Conservation (phyloP, 2,888 invertebrate genomes). For the Myathropa florea region DNA sequence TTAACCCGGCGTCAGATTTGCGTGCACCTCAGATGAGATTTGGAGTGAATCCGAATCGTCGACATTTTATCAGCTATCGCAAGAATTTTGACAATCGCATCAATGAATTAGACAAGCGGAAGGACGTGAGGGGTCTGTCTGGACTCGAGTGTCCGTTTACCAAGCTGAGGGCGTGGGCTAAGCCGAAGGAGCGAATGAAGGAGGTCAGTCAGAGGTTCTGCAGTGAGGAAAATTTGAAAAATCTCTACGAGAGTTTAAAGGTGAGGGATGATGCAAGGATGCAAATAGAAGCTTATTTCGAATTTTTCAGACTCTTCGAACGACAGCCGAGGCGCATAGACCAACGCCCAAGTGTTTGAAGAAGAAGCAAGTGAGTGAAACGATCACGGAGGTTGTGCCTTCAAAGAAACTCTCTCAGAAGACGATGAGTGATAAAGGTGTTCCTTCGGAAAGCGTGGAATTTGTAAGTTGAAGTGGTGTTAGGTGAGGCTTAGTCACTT, state of each 20-base stretch:
- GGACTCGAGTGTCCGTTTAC: conserved; percentile 76
- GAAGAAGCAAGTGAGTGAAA: conserved; percentile 39
- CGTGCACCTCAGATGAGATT: conserved; percentile 85
- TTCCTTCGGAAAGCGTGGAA: neutral
- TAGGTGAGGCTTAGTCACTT: neutral
- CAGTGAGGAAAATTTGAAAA: conserved; percentile 76
- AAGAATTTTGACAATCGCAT: conserved; percentile 78
- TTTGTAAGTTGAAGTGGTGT: neutral
- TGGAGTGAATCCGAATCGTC: conserved; percentile 85
- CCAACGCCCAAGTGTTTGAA: conserved; percentile 75
- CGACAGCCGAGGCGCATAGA: conserved; percentile 72
- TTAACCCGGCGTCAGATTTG: conserved; percentile 84
- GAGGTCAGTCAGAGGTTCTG: conserved; percentile 79
- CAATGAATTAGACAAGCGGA: conserved; percentile 76
- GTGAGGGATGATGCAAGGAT: conserved; percentile 56
- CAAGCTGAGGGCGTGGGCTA: conserved; percentile 76
- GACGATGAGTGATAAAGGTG: neutral
- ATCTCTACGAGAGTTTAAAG: conserved; percentile 77
- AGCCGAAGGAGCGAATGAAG: conserved; percentile 75
- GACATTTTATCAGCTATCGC: conserved; percentile 80
- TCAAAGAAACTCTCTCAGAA: neutral
- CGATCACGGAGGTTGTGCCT: neutral
- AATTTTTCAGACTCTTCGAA: conserved; percentile 73
- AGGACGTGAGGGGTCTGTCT: conserved; percentile 72
- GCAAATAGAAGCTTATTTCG: neutral